Conservation (phyloP, 2,888 invertebrate genomes). For the Monochamus alternatus region DNA sequence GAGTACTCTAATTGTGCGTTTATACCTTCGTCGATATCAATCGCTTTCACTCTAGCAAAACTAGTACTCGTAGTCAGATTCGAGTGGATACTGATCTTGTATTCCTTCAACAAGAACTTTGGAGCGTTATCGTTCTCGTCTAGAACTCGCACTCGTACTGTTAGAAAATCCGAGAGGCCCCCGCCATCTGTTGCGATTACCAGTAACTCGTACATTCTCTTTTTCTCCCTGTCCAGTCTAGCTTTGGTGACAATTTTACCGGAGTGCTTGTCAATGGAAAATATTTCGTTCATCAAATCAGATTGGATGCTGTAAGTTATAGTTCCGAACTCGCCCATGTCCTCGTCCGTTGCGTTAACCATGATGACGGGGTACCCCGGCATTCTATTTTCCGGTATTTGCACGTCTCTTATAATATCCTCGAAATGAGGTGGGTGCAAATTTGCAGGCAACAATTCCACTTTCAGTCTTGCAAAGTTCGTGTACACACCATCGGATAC, state of each 20-base stretch:
- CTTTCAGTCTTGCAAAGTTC: slow-evolving; percentile 87
- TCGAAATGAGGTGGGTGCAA: slow-evolving; percentile 85
- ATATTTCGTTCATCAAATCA: slow-evolving; percentile 80
- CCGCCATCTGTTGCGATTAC: slow-evolving; percentile 89
- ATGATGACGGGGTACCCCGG: slow-evolving; percentile 82
- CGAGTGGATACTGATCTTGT: slow-evolving; percentile 81
- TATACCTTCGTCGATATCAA: slow-evolving; percentile 85
- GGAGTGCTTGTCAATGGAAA: slow-evolving; percentile 80
- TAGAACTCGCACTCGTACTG: slow-evolving; percentile 84
- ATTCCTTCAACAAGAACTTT: slow-evolving; percentile 82
- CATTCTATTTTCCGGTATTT: slow-evolving; percentile 85
- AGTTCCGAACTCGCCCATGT: slow-evolving; percentile 84
- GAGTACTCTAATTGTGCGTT: slow-evolving; percentile 83
- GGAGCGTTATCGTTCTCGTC: slow-evolving; percentile 92
- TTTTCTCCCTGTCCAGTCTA: slow-evolving; percentile 83
- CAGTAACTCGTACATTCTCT: slow-evolving; percentile 82
- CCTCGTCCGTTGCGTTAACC: slow-evolving; percentile 87
- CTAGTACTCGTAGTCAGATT: slow-evolving; percentile 75
- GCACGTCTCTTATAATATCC: slow-evolving; percentile 83
- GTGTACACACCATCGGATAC: slow-evolving; percentile 97
- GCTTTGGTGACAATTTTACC: slow-evolving; percentile 79
- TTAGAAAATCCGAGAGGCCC: slow-evolving; percentile 82
- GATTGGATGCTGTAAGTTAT: slow-evolving; percentile 87
- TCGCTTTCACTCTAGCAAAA: slow-evolving; percentile 79
- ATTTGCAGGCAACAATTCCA: slow-evolving; percentile 86